Conservation (phyloP, 2,113 vertebrate species). For the Burhinus oedicnemus region DNA sequence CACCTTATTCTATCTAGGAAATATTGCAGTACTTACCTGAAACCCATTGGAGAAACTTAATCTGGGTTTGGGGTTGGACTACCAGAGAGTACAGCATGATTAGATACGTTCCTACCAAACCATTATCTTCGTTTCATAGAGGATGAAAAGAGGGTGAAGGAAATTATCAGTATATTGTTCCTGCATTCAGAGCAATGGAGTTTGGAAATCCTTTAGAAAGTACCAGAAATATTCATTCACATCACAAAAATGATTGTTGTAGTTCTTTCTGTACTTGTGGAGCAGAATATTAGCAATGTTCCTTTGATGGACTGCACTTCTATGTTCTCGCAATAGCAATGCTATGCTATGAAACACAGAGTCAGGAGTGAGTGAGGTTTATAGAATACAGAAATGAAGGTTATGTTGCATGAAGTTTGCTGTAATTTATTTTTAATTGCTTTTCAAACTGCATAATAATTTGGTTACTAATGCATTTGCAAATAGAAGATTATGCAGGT, state of each 20-base stretch:
- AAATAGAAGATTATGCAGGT: background rate
- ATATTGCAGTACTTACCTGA: background rate
- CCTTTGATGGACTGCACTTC: background rate
- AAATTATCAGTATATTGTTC: background rate
- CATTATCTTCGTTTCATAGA: background rate
- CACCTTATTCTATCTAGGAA: background rate
- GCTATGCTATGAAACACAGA: background rate
- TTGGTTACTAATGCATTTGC: background rate
- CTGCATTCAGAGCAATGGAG: background rate
- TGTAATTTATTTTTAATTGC: conserved; percentile 23
- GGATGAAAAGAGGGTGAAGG: background rate
- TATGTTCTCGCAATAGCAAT: rapidly evolving
- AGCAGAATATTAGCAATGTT: background rate
- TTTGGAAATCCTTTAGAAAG: background rate
- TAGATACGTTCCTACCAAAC: background rate
- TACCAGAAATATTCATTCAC: background rate
- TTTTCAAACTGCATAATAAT: conserved; percentile 1
- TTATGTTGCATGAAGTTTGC: background rate
- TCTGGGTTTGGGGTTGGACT: background rate
- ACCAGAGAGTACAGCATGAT: background rate
- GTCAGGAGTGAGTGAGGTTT: background rate
- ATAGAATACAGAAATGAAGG: background rate
- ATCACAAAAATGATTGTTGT: background rate
- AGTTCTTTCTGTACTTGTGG: background rate
- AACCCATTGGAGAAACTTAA: background rate